Base-by-base conservation (phyloP, 2,797 vertebrate genomes). In the Labeo calbasu region DNA sequence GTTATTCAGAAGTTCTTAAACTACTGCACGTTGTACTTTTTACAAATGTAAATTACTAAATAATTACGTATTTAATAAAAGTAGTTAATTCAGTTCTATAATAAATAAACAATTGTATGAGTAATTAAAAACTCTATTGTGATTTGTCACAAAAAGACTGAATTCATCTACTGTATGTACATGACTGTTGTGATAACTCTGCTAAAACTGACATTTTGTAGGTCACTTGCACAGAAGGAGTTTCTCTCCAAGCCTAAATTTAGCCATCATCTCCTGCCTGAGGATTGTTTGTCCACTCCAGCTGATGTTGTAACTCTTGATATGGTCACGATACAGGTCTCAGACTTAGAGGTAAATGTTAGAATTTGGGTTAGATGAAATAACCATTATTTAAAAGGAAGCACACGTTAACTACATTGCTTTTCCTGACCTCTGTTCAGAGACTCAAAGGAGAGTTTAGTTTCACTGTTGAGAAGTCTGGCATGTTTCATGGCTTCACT, bases 241-340 rank as follows among this genome's bases (percentile, higher is more conserved):
- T 95, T 96, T 84, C 95, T 96, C 79, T 94, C 94, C 2, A 96
- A 95, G 88, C 95, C 96, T 23, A 96, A 95, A 87, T 92, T 94
- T 86, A 95, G 94, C 77, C 94, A 96, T 86, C 68, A 94, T 28
- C 86, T 96, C 28, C 90, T 94, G 28, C 93, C 92, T 0, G 87
- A 91, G 0, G 95, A 94, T 85, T 94, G 93, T 81, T 92, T 96
- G 9, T 88, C 93, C 10, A 66, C 90, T 3, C 92, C 96, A 2
- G 90, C 90, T 25, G 90, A 93, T 3, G 92, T 96, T 59, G 85
- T 96, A 17, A 66, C 69, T 73, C 48, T 96, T 79, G 91, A 96
- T 86, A 95, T 96, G 96, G 90, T 93, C 85, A 94, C 94, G 0
- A 87, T 96, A 77, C 91, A 93, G 68, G 90, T 94, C n/a, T 84